Evolutionary conservation across 2,113 vertebrate species (phyloP), one percentile per base, ranked within the genome.

Genomic region (Caloenas nicobarica): DNA sequence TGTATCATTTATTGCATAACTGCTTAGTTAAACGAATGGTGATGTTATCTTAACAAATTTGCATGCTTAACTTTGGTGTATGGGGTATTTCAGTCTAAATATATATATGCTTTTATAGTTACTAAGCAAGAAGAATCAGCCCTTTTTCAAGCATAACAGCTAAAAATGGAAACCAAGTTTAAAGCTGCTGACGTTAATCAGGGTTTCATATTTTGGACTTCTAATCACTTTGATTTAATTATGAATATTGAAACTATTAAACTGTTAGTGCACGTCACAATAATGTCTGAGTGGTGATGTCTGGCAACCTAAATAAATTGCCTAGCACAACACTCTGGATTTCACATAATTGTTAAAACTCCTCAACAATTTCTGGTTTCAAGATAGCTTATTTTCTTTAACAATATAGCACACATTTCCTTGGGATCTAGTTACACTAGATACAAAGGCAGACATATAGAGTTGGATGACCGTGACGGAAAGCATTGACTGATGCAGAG

Each of bases 1-100:
- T 34, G 3, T 36, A 13, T 54, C 0, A 5, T 57, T 89, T 73
- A n/a, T 44, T 82, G 8, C 1, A 1, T 88, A 46, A 78, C 40
- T 78, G 24, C 57, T 34, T 78, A 46, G 58, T 44, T 61, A 50
- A 56, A 86, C 29, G 51, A 34, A 50, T 38, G 40, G 19, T 58
- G 11, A 38, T 76, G 8, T 51, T 81, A 78, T 34, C 29, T 29
- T 77, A 77, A 58, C 7, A 46, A 29, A 74, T 54, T 15, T 83
- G 13, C 40, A 11, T 0, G 1, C 34, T 65, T 61, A 73, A 29
- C 44, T 78, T 73, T 1, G 57, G 13, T 4, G 15, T 17, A 4
- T 38, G 31, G 42, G 5, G 2, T 62, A 9, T 84, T 93, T 89
- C 73, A 57, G 70, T 73, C 18, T 56, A 54, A 91, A 42, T 23